Percentiles rank a stretch among this genome's conserved stretches.
These are phyloP conservation scores for Rallus limicola DNA, from an alignment of 2,113 vertebrate species.

Conservation along the genomic window DNA sequence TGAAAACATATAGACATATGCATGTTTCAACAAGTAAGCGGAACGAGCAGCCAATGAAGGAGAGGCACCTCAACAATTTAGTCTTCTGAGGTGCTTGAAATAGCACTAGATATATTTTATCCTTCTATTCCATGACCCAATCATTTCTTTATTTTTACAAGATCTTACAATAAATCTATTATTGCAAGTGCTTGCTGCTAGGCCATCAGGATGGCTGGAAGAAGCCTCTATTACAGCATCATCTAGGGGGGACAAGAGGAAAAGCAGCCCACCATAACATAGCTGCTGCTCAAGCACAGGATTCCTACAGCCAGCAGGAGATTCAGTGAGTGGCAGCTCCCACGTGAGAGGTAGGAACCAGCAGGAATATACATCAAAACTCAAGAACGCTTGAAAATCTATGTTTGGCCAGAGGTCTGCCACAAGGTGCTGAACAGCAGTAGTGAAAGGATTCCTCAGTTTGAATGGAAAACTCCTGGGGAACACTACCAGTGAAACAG, in stretches of 20 bases:
- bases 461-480: slow-evolving; percentile 18
- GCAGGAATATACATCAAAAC: slow-evolving; percentile 27
- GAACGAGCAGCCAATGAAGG: not conserved
- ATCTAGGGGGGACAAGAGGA: slow-evolving; percentile 45
- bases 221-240: slow-evolving; percentile 63
- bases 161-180: not conserved
- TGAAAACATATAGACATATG: not conserved
- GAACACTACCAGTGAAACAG: not conserved
- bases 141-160: slow-evolving; percentile 19
- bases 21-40: not conserved
- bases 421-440: not conserved
- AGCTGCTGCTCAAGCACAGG: not conserved
- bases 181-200: not conserved
- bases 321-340: not conserved
- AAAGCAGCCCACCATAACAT: slow-evolving; percentile 32
- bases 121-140: not conserved
- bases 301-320: not conserved
- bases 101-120: not conserved
- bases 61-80: slow-evolving; percentile 32
- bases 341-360: not conserved
- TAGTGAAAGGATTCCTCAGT: not conserved
- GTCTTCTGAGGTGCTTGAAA: slow-evolving; percentile 26
- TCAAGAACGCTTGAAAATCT: not conserved
- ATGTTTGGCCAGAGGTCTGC: not conserved
- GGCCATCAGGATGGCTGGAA: not conserved